These are phyloP conservation scores for Centrocercus urophasianus DNA, from an alignment of 2,113 vertebrate genomes.

Conservation along the genomic window DNA sequence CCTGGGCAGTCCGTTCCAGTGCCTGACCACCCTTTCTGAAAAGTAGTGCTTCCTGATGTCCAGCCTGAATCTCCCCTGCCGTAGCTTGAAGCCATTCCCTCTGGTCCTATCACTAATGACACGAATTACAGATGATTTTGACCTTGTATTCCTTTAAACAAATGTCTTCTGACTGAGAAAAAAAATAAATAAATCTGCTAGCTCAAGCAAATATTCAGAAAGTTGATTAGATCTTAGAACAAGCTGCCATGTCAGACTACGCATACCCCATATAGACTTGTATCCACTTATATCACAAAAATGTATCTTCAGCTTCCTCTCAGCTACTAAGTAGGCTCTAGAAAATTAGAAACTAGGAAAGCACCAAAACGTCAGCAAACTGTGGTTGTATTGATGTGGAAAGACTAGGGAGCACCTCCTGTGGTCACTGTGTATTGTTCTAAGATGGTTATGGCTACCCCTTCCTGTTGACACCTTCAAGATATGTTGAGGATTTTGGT, in stretches of 20 bases:
- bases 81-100: too few relatives aligned
- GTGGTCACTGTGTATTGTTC: background rate
- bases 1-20: too few relatives aligned
- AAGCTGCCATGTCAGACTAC: accelerated
- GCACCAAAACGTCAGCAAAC: background rate
- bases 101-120: too few relatives aligned
- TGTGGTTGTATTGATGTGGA: background rate
- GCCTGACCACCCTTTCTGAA: too few relatives aligned
- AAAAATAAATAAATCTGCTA: background rate
- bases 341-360: background rate
- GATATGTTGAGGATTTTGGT: accelerated
- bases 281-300: background rate
- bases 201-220: background rate
- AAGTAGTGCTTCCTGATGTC: too few relatives aligned
- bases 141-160: background rate
- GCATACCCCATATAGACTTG: background rate
- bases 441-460: background rate
- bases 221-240: background rate
- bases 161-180: background rate
- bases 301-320: background rate
- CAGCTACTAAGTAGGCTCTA: background rate
- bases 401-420: background rate
- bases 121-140: background rate
- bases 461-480: background rate
- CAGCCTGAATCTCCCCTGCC: too few relatives aligned